Evolutionary conservation across 1,140 invertebrate genomes (phyloP), one percentile per base, ranked within the genome.

Genomic region (Drosophila paulistorum): DNA sequence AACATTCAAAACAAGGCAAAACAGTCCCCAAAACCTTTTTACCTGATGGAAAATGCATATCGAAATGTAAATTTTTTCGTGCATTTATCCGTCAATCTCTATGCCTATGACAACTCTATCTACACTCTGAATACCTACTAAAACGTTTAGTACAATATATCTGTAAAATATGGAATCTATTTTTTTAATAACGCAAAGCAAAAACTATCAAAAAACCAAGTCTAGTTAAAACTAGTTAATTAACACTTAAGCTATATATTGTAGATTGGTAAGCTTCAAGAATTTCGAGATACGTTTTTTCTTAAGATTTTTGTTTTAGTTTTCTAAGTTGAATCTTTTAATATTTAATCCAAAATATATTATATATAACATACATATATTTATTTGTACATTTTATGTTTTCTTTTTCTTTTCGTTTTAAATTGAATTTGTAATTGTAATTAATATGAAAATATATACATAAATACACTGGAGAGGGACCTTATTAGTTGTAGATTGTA

Each of bases 401-500:
- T 65, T 57, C 30, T 68, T 67, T 79, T 65, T 59, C 67, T 78
- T 77, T 73, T 74, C 81, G 65, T 78, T 75, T 35, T 65, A 71
- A 70, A 17, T 70, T 65, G 10, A 37, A 10, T 13, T 45, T 13
- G 42, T 39, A 6, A 59, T 77, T 65, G n/a, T 23, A 30, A 62
- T 79, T 20, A 45, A 42, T 67, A 68, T 41, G 61, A 42, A 54
- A 61, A 39, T 17, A 64, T 17, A 64, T 63, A 66, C 62, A 57
- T 55, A 69, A 55, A 77, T 66, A 89, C 77, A 89, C 84, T 89
- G 84, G 84, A 84, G 84, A 89, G 84, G 84, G 84, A 89, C 84
- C 84, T 89, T 89, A 89, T 89, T 89, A 89, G 85, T 78, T 85
- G 71, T 89, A 87, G 84, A 58, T 54, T 39, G 48, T 87, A 69